Conservation (phyloP, 1,140 invertebrate genomes). For the Eueides isabella region DNA sequence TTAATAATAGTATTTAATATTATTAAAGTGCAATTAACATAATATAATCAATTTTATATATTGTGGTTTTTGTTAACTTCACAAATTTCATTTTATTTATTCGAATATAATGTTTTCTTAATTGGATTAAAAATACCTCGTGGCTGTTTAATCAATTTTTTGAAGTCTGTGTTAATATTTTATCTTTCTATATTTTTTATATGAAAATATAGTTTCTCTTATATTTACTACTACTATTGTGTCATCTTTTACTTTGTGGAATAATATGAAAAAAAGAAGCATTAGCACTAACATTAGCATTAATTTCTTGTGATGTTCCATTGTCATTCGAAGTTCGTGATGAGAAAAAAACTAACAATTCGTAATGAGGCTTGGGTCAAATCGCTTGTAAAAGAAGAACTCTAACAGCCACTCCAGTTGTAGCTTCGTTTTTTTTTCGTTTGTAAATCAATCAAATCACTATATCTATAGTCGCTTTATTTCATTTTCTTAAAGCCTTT, state of each 20-base stretch:
- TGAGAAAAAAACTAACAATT: conserved; percentile 59
- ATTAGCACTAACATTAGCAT: conserved; percentile 50
- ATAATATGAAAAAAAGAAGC: background rate
- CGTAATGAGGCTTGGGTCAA: conserved; percentile 46
- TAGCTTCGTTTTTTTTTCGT: background rate
- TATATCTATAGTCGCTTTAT: background rate
- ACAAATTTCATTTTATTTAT: background rate
- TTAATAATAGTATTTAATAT: background rate
- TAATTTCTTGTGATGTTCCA: conserved; percentile 60
- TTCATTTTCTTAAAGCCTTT: background rate
- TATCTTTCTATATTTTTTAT: too few species aligned
- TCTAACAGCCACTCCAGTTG: conserved; percentile 56
- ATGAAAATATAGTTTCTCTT: too few species aligned
- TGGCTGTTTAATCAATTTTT: background rate
- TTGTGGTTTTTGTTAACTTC: background rate
- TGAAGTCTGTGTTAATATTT: background rate
- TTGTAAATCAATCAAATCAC: background rate
- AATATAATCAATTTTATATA: background rate
- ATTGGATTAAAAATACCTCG: background rate
- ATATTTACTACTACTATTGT: too few species aligned
- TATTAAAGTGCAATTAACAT: background rate
- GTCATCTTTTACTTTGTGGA: background rate
- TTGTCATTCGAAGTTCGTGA: conserved; percentile 63
- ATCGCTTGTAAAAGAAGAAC: conserved; percentile 35
- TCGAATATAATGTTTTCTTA: background rate